These are phyloP conservation scores for Chiloscyllium punctatum DNA, from an alignment of 2,797 vertebrate species.

Conservation along the genomic window DNA sequence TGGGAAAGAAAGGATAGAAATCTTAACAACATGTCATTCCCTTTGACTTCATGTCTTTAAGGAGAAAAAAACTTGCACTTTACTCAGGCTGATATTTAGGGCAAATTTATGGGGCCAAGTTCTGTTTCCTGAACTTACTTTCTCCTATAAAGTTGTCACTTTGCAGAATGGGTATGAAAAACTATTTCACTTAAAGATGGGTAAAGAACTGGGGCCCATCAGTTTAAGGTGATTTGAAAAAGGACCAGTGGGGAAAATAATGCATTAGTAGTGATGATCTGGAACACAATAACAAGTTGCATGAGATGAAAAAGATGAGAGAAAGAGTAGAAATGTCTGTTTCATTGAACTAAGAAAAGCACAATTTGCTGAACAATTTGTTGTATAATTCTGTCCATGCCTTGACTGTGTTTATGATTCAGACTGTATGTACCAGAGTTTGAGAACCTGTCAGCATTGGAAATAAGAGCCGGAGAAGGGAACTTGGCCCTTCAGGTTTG, in stretches of 20 bases:
- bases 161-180: background rate
- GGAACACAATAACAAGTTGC: background rate
- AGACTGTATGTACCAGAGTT: background rate
- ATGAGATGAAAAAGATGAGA: background rate
- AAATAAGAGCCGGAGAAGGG: too few species aligned
- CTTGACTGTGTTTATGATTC: background rate
- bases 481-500: too few species aligned
- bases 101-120: background rate
- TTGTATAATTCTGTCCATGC: background rate
- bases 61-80: background rate
- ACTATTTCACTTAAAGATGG: background rate
- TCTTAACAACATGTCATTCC: background rate
- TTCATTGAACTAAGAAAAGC: background rate
- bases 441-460: background rate
- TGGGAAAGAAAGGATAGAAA: background rate
- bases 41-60: background rate
- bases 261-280: background rate
- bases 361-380: background rate
- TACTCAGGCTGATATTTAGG: background rate
- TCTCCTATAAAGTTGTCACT: background rate
- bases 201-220: background rate
- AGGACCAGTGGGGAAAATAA: background rate
- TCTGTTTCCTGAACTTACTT: background rate
- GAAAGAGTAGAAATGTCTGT: background rate
- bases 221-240: background rate